Base-by-base conservation (phyloP, 2,888 invertebrate species). In the Limnephilus marmoratus region DNA sequence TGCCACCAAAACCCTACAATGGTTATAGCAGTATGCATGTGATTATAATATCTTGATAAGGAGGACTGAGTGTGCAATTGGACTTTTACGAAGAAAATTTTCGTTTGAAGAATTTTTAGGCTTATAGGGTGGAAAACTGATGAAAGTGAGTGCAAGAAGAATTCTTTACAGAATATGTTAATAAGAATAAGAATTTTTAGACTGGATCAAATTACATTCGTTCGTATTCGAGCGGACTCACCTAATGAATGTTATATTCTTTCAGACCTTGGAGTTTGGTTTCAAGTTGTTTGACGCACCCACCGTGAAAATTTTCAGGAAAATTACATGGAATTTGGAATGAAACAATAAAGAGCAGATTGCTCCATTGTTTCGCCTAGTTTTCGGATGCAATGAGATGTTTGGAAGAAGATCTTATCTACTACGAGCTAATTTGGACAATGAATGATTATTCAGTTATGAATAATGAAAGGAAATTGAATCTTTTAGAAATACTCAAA, bases 311-410 rank as follows among this genome's bases (percentile, higher is more conserved):
- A 87, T 15, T 49, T 68, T 87, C 34, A 34, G 68, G 34, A 87
- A 87, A 24, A 87, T 29, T 34, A 85, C n/a, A 34, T 29, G 24
- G n/a, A 85, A 41, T 85, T 85, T 34, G 37, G 41, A 85, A 85
- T 85, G 37, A 37, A 85, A 85, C 45, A 85, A 85, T 31, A 41
- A 41, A 34, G 41, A 37, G 34, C 41, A 85, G 85, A 85, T 85
- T 85, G 37, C 85, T 85, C 31, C 34, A 41, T 41, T 34, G 24
- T 85, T 85, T 85, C 18, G 85, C 45, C 85, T 41, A 85, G 85
- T 85, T 85, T 85, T 85, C 24, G 85, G 2, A 85, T 53, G 18
- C 53, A 53, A 53, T 53, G 53, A 53, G 53, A 53, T 18, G 18
- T 53, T 53, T 53, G 1, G 53, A 53, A 53, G 53, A 53, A 7